A percentile compares a stretch with the other conserved stretches of the same genome.
Evolutionary conservation across 2,113 vertebrate species (phyloP).

Genomic region (Anhinga rufa): DNA sequence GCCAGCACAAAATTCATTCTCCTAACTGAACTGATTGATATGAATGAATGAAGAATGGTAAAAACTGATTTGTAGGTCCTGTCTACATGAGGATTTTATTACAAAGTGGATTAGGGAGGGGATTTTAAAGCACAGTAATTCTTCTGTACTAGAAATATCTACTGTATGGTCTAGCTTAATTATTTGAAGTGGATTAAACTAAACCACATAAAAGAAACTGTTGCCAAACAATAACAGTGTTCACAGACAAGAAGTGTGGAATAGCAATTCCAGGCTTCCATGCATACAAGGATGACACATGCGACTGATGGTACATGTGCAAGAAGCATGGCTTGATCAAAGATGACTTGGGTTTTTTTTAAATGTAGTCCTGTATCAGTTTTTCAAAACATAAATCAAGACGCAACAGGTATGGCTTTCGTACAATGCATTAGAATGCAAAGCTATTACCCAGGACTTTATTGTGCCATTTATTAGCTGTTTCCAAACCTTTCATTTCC

Average conservation of each 20-base stretch:
- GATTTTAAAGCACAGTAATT: conserved; percentile 5
- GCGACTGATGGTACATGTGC: background rate
- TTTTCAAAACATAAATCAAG: background rate
- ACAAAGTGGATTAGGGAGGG: background rate
- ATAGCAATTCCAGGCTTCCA: background rate
- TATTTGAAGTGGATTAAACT: conserved; percentile 13
- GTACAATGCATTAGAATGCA: background rate
- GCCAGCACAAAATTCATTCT: background rate
- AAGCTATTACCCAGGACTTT: background rate
- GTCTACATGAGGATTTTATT: background rate
- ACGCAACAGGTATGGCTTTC: background rate
- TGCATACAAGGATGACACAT: background rate
- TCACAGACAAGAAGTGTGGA: background rate
- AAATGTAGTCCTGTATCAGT: background rate
- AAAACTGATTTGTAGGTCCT: background rate
- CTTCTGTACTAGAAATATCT: background rate
- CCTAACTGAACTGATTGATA: background rate
- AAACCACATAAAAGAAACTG: background rate
- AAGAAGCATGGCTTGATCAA: background rate
- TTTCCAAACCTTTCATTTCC: background rate
- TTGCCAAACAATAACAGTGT: background rate
- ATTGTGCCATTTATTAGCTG: background rate
- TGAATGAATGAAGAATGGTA: background rate
- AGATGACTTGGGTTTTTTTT: background rate
- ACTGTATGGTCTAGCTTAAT: background rate